Percentiles rank a stretch among this genome's conserved stretches.
Conservation (phyloP, 92 coral and sea anemone species). For the Chrysogorgia sp. region DNA sequence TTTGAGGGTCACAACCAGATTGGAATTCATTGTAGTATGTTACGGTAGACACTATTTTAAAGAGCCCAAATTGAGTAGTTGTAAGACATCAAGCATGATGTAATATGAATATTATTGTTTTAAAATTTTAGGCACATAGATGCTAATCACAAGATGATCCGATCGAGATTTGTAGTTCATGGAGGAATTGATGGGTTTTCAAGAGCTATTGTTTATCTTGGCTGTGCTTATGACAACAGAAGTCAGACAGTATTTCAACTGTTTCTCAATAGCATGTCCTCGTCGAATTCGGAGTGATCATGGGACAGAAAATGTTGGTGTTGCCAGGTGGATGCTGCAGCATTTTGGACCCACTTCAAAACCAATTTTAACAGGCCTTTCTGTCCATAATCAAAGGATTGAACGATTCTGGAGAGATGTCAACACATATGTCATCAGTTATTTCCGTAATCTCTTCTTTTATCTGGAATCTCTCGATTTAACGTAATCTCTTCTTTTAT, state of each 20-base stretch:
- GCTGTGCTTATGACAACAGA: conserved; percentile 25
- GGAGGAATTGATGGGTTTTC: too few relatives aligned
- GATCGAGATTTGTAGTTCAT: conserved; percentile 40
- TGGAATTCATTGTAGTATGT: too few relatives aligned
- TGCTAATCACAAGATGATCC: conserved; percentile 44
- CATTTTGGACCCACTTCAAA: conserved; percentile 44
- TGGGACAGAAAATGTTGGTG: conserved; percentile 57
- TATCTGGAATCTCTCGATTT: conserved; percentile 38
- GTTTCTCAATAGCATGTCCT: conserved; percentile 35
- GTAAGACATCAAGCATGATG: conserved; percentile 44
- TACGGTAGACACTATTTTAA: too few relatives aligned
- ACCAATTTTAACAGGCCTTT: conserved; percentile 63
- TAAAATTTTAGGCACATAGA: conserved; percentile 42
- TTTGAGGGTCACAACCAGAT: too few relatives aligned
- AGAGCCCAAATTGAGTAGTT: too few relatives aligned
- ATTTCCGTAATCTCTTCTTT: conserved; percentile 51
- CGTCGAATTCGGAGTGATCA: conserved; percentile 47
- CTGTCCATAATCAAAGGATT: conserved; percentile 64
- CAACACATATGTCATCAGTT: conserved; percentile 37
- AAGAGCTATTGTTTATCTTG: conserved; percentile 33
- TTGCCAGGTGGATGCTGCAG: conserved; percentile 50
- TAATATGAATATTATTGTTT: not conserved
- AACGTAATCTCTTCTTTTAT: conserved; percentile 50
- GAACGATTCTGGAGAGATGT: too few relatives aligned
- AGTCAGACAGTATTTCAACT: conserved; percentile 26